phyloP scores from a whole-genome alignment of 2,113 vertebrate species.

The Dromas ardeola region DNA sequence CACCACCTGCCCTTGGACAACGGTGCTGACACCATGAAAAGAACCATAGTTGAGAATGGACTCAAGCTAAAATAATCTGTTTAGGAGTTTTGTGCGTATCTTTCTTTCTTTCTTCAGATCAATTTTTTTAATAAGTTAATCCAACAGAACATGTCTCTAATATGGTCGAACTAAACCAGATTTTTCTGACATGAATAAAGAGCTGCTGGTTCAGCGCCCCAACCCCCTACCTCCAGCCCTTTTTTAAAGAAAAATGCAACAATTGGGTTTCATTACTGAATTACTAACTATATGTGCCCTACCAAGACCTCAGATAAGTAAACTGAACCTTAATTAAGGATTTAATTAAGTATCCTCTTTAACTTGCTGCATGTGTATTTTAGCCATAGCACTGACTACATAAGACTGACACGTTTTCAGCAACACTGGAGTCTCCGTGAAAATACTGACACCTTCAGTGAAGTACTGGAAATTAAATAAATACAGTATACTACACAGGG shows the following conservation, averaged over 20 bases:
- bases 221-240: not conserved
- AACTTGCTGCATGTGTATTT: not conserved
- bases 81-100: accelerated
- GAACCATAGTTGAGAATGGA: accelerated
- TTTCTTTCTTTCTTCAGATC: not conserved
- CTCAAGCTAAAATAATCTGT: not conserved
- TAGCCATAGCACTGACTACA: not conserved
- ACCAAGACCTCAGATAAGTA: not conserved
- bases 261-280: not conserved
- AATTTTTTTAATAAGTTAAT: not conserved
- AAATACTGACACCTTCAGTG: constrained; percentile 70
- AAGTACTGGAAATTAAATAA: constrained; percentile 46
- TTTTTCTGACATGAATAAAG: not conserved
- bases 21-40: accelerated
- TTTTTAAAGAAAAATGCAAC: constrained; percentile 22
- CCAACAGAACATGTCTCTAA: not conserved
- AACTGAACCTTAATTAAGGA: not conserved
- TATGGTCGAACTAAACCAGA: not conserved
- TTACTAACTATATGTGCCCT: not conserved
- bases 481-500: not conserved
- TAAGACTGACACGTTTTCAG: not conserved
- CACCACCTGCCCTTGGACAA: accelerated
- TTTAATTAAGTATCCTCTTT: not conserved
- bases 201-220: not conserved
- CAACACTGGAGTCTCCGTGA: constrained; percentile 20